phyloP scores from a whole-genome alignment of 2,797 vertebrate species.

The Acrossocheilus fasciatus region DNA sequence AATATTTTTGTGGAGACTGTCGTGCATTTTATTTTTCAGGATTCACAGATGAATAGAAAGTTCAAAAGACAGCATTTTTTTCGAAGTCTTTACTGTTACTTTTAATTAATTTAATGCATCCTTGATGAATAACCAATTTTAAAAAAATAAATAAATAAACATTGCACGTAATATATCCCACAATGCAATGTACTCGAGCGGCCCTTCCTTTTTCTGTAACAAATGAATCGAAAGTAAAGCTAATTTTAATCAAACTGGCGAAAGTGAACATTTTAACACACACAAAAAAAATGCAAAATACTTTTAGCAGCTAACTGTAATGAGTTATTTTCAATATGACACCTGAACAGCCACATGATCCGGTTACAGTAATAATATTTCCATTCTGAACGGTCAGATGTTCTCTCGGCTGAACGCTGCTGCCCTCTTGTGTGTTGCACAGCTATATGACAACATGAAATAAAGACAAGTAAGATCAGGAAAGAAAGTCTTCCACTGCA shows the following conservation, averaged over 20 bases:
- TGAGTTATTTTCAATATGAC: not conserved
- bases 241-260: not conserved
- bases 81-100: not conserved
- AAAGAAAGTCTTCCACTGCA: slow-evolving; percentile 34
- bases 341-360: not conserved
- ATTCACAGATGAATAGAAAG: not conserved
- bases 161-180: not conserved
- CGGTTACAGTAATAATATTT: not conserved
- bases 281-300: not conserved
- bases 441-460: not conserved
- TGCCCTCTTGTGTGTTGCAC: slow-evolving; percentile 46
- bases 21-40: not conserved
- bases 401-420: slow-evolving; percentile 4
- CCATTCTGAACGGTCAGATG: not conserved
- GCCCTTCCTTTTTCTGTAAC: no score
- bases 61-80: not conserved
- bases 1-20: not conserved
- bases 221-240: not conserved
- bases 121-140: no score
- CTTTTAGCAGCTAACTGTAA: not conserved
- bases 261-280: no score
- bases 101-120: not conserved
- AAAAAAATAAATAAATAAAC: no score
- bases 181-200: not conserved
- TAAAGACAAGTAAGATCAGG: not conserved